A percentile compares a stretch with the other conserved stretches of the same genome.
These are phyloP conservation scores for Cephus pygmeus DNA, from an alignment of 2,888 invertebrate species.

Conservation along the genomic window DNA sequence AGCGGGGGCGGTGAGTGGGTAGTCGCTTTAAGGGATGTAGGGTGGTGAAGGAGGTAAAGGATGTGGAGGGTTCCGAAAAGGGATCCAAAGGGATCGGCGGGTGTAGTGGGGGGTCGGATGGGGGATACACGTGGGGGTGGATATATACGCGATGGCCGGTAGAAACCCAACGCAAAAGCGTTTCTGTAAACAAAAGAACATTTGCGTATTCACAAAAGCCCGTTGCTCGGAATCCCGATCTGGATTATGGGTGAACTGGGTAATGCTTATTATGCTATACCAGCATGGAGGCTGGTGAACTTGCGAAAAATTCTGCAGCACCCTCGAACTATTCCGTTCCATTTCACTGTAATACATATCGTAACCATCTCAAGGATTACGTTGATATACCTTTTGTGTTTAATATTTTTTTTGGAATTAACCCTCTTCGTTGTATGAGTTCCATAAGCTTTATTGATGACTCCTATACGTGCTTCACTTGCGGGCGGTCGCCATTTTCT, in stretches of 20 bases:
- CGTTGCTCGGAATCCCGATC: constrained; percentile 49
- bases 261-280: constrained; percentile 1
- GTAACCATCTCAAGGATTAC: constrained; percentile 31
- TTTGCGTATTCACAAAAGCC: constrained; percentile 45
- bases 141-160: neutral
- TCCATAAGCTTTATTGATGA: neutral
- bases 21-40: neutral
- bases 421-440: neutral
- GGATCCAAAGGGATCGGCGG: neutral
- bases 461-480: neutral
- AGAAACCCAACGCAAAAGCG: constrained; percentile 28
- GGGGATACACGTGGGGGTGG: neutral
- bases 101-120: too few species aligned
- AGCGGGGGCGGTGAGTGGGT: neutral
- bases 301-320: neutral
- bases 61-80: neutral
- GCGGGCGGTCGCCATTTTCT: neutral
- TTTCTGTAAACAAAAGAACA: constrained; percentile 44
- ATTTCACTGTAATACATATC: neutral
- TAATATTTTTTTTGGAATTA: constrained; percentile 22
- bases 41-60: neutral
- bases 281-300: neutral
- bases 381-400: constrained; percentile 13
- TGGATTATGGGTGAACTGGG: constrained; percentile 55
- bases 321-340: neutral